phyloP scores from a whole-genome alignment of 2,113 vertebrate species.

The Chloropsis hardwickii region DNA sequence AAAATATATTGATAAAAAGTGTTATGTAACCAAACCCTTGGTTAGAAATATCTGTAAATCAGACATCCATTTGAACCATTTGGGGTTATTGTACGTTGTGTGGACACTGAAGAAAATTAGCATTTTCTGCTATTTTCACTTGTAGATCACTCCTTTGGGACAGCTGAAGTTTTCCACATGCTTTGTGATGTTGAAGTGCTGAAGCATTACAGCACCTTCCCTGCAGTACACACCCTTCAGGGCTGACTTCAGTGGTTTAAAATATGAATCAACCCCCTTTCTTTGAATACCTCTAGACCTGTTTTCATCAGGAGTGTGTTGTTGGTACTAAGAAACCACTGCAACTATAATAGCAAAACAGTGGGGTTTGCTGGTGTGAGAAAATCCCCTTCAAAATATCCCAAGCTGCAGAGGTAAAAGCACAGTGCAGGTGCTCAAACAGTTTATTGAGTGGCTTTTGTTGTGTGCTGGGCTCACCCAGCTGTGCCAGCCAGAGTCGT shows the following conservation, averaged over 20 bases:
- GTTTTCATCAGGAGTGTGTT: not conserved
- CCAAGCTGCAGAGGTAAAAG: not conserved
- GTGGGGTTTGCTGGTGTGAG: not conserved
- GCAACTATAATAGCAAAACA: not conserved
- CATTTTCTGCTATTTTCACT: not conserved
- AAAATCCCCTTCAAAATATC: not conserved
- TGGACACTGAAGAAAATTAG: not conserved
- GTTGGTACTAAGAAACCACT: not conserved
- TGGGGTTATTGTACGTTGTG: not conserved
- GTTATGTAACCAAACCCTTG: slow-evolving; percentile 78
- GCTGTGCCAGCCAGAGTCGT: not conserved
- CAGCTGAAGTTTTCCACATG: not conserved
- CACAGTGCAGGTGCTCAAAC: not conserved
- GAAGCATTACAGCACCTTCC: not conserved
- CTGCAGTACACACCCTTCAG: not conserved
- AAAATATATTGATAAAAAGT: slow-evolving; percentile 80
- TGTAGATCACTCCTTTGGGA: not conserved
- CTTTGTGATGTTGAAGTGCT: not conserved
- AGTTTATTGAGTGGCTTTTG: not conserved
- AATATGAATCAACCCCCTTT: not conserved
- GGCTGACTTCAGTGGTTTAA: not conserved
- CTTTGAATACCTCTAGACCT: not conserved
- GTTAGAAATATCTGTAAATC: slow-evolving; percentile 98
- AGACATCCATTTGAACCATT: slow-evolving; percentile 91
- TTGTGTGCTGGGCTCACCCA: not conserved